phyloP scores from a whole-genome alignment of 1,140 invertebrate genomes.

The Colletes gigas region DNA sequence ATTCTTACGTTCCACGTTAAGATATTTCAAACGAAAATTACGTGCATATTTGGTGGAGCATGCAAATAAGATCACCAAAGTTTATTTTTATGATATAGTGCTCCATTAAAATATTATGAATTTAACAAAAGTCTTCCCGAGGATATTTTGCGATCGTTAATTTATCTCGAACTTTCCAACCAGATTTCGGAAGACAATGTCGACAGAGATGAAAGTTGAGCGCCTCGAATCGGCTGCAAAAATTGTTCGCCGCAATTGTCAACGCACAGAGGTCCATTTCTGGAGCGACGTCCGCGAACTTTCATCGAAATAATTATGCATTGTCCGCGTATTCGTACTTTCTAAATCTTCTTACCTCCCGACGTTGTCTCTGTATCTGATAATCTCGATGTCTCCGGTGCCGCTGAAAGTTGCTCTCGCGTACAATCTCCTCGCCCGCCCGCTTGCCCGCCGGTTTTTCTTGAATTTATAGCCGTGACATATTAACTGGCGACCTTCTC shows the following conservation, averaged over 20 bases:
- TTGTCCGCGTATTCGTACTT: background rate
- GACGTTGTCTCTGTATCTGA: background rate
- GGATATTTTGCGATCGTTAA: too few species aligned
- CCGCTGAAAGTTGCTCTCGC: background rate
- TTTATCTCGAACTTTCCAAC: background rate
- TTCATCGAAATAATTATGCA: constrained; percentile 26
- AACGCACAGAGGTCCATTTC: background rate
- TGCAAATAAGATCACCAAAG: too few species aligned
- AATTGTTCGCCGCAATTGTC: background rate
- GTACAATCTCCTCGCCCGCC: background rate
- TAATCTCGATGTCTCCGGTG: background rate
- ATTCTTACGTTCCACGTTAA: too few species aligned
- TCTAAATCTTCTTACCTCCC: background rate
- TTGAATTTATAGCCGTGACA: constrained; percentile 11
- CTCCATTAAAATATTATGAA: too few species aligned
- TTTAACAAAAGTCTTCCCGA: too few species aligned
- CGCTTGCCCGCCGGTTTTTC: background rate
- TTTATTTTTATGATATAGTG: too few species aligned
- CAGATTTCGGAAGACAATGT: background rate
- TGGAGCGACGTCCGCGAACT: background rate
- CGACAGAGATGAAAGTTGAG: background rate
- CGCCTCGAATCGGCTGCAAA: background rate
- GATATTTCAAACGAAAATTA: too few species aligned
- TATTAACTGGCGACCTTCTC: constrained; percentile 13
- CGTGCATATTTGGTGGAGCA: too few species aligned